Percentiles rank a stretch among this genome's conserved stretches.
Evolutionary conservation across 1,140 invertebrate species (phyloP).

Genomic region (Orchestia grillus): DNA sequence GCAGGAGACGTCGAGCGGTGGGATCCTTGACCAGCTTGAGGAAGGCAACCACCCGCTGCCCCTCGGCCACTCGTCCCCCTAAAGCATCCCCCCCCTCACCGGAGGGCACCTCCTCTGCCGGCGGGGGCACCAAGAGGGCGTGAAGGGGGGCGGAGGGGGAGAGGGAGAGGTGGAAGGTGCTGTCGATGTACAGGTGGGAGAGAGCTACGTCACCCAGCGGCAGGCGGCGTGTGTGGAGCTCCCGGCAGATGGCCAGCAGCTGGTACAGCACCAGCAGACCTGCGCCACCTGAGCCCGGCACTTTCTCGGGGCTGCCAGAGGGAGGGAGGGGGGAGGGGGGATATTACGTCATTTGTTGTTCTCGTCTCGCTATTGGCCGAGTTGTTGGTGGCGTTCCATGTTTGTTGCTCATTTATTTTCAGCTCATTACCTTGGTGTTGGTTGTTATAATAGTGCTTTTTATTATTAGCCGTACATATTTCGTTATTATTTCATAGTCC

Average conservation of each 20-base stretch:
- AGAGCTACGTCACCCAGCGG: background rate
- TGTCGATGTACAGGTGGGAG: background rate
- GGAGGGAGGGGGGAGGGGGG: too few relatives aligned
- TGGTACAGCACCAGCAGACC: slow-evolving; percentile 54
- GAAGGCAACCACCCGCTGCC: background rate
- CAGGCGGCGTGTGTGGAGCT: background rate
- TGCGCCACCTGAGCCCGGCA: background rate
- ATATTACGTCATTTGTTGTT: too few relatives aligned
- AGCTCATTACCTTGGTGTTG: too few relatives aligned
- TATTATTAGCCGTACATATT: too few relatives aligned
- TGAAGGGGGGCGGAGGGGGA: background rate
- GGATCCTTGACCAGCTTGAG: background rate
- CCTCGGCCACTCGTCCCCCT: background rate
- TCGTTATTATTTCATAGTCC: too few relatives aligned
- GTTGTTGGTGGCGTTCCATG: too few relatives aligned
- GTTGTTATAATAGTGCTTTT: too few relatives aligned
- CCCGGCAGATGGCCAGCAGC: background rate
- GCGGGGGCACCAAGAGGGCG: background rate
- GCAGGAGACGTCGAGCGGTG: background rate
- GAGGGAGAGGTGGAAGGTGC: background rate
- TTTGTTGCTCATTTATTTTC: too few relatives aligned
- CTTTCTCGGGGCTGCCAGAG: background rate
- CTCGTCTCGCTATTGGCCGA: too few relatives aligned
- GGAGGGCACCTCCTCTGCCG: too few relatives aligned
- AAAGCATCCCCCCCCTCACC: too few relatives aligned